phyloP scores from a whole-genome alignment of 2,888 invertebrate genomes.

The Eilema sororculum region DNA sequence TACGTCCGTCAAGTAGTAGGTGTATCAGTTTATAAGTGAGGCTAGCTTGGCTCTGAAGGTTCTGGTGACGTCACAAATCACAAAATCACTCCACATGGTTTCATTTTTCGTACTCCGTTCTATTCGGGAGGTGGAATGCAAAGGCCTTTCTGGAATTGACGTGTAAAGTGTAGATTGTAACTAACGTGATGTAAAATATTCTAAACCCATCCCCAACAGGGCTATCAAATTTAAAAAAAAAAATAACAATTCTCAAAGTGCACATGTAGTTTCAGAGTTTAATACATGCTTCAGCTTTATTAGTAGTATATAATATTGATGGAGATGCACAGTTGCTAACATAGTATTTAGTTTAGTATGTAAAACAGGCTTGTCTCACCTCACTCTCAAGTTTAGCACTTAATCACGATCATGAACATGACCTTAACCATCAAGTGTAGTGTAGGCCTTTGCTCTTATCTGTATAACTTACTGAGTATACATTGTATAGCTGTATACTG shows the following conservation, averaged over 20 bases:
- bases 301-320: no score
- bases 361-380: no score
- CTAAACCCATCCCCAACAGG: no score
- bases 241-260: no score
- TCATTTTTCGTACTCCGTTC: neutral
- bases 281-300: no score
- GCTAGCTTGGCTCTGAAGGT: neutral
- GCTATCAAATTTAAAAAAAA: no score
- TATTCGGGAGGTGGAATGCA: no score
- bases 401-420: neutral
- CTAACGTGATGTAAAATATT: neutral
- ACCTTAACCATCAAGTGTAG: neutral
- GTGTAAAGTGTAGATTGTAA: no score
- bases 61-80: neutral
- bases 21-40: neutral
- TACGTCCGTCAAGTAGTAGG: neutral
- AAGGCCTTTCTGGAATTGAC: no score
- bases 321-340: neutral
- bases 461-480: neutral
- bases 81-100: neutral
- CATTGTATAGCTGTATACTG: no score
- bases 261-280: no score
- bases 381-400: neutral
- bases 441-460: neutral
- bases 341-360: no score